Conservation (phyloP, 2,888 invertebrate genomes). For the Ectemnius continuus region DNA sequence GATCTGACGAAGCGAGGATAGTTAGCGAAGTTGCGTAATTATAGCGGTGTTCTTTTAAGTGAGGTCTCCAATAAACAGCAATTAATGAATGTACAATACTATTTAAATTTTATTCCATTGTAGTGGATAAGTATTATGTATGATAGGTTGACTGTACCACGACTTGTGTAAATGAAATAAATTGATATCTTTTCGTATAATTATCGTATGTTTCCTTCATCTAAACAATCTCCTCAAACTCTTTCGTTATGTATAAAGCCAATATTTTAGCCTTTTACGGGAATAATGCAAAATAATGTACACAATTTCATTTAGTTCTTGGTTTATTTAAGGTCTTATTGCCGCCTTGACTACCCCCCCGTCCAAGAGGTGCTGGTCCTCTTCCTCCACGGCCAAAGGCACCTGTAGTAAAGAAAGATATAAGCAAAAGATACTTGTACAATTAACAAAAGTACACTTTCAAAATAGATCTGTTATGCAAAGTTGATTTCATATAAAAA, state of each 20-base stretch:
- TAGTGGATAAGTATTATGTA: conserved; percentile 53
- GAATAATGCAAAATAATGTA: conserved; percentile 17
- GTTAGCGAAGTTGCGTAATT: conserved; percentile 32
- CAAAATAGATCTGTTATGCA: no score
- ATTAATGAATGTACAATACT: conserved; percentile 61
- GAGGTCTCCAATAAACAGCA: conserved; percentile 58
- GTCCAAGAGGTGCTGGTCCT: conserved; percentile 80
- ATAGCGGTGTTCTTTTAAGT: conserved; percentile 38
- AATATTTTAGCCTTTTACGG: conserved; percentile 9
- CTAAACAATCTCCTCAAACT: background rate
- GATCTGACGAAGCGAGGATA: conserved; percentile 34
- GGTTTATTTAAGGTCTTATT: conserved; percentile 71
- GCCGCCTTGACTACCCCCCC: conserved; percentile 75
- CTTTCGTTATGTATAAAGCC: conserved; percentile 1
- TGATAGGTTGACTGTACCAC: conserved; percentile 48
- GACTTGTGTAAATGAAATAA: conserved; percentile 55
- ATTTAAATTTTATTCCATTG: conserved; percentile 69
- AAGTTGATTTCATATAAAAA: no score
- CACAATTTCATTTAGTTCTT: conserved; percentile 63
- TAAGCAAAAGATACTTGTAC: background rate
- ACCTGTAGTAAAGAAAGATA: conserved; percentile 69
- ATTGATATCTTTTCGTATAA: conserved; percentile 42
- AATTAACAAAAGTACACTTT: background rate
- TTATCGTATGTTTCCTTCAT: no score
- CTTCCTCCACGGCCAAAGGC: conserved; percentile 83